A percentile compares a stretch with the other conserved stretches of the same genome.
Evolutionary conservation across 2,113 vertebrate genomes (phyloP).

Genomic region (Tauraco erythrolophus): DNA sequence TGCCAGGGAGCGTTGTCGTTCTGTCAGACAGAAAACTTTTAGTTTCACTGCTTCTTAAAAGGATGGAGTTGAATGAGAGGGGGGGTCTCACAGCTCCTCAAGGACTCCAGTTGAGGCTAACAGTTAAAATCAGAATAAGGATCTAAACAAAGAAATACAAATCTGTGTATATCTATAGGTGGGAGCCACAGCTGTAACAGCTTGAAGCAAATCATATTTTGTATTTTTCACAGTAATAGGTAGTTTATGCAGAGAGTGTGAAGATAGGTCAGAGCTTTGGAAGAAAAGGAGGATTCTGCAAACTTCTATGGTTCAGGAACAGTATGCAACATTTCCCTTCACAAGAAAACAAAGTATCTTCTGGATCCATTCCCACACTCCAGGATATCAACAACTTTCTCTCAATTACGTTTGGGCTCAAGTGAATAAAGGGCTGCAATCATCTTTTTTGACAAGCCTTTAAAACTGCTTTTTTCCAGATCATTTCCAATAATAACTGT

Average conservation of each 20-base stretch:
- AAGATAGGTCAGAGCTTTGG: neutral
- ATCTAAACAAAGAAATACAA: neutral
- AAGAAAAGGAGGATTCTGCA: slow-evolving; percentile 6
- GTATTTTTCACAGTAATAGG: neutral
- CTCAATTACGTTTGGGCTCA: slow-evolving; percentile 39
- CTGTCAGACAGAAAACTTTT: neutral
- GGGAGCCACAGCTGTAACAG: neutral
- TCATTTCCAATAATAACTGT: slow-evolving; percentile 35
- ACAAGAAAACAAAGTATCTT: slow-evolving; percentile 13
- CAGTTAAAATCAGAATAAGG: neutral
- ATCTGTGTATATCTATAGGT: neutral
- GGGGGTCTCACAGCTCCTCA: neutral
- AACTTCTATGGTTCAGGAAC: neutral
- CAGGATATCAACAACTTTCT: slow-evolving; percentile 17
- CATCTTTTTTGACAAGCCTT: slow-evolving; percentile 17
- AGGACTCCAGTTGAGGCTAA: neutral
- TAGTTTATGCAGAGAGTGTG: neutral
- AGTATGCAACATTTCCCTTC: neutral
- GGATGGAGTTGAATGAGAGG: neutral
- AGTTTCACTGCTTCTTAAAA: neutral
- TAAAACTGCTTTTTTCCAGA: neutral
- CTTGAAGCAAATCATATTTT: neutral
- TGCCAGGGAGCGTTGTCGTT: neutral
- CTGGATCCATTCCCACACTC: slow-evolving; percentile 13
- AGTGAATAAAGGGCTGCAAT: slow-evolving; percentile 13